Evolutionary conservation across 2,888 invertebrate genomes (phyloP), one percentile per base, ranked within the genome.

Genomic region (Merodon equestris): DNA sequence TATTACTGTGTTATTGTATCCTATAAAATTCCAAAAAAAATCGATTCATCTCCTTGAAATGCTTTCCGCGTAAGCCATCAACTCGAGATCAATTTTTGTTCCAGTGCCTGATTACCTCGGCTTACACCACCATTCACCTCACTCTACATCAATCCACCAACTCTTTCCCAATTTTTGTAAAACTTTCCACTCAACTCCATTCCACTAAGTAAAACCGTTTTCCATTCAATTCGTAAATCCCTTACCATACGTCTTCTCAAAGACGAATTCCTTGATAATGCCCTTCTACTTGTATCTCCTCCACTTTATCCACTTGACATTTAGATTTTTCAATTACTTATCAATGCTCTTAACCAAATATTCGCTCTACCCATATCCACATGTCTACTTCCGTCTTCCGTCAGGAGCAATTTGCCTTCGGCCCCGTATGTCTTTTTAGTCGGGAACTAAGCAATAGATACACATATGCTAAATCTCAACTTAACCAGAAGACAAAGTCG

Each of bases 291-390:
- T 61, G 42, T 44, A 15, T 57, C 18, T 19, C 34, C 58, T 18
- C 34, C 36, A 36, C 47, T 45, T 27, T 53, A 75, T 48, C 57
- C 47, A 53, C 70, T 76, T 72, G 76, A 76, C 76, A 76, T 71
- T 76, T 66, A 66, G 45, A 76, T 56, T 76, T 70, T 76, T 76
- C 76, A 76, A 76, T 76, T 76, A 76, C 76, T 76, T 76, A 76
- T 76, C 76, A 76, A 76, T 76, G 66, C 44, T 72, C 60, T 66
- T 56, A 76, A 54, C 66, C 66, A 76, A 71, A 76, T 72, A 76
- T 71, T 76, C 76, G 61, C 58, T 60, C 64, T 61, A 71, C 66
- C 71, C 27, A 7, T 27, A 27, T 27, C 27, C 7, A 27, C 27
- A 27, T 27, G 7, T 27, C 27, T 4, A 7, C 27, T 27, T 27